Percentiles rank a stretch among this genome's conserved stretches.
Evolutionary conservation across 1,140 invertebrate genomes (phyloP).

Genomic region (Heliconius melpomene): DNA sequence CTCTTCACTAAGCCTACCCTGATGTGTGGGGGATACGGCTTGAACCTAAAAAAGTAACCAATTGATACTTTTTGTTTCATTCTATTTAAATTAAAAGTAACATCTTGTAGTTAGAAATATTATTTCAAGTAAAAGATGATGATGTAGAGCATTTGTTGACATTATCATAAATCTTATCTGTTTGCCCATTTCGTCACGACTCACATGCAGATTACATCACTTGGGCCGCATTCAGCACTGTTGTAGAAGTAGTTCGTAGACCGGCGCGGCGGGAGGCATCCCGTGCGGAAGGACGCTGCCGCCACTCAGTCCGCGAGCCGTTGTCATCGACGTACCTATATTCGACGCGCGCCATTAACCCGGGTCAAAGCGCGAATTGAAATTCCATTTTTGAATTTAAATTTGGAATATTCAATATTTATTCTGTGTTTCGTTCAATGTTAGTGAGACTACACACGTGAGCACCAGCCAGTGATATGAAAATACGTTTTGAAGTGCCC

Average conservation of each 20-base stretch:
- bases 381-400: constrained; percentile 46
- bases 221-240: constrained; percentile 46
- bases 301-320: constrained; percentile 63
- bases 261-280: constrained; percentile 74
- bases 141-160: constrained; percentile 37
- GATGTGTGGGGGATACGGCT: no score
- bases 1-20: no score
- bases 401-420: constrained; percentile 48
- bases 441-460: neutral
- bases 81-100: neutral
- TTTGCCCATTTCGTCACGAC: constrained; percentile 56
- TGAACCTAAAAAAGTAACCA: neutral
- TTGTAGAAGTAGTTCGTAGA: constrained; percentile 61
- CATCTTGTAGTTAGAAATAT: neutral
- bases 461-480: constrained; percentile 63
- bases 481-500: constrained; percentile 77
- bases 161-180: constrained; percentile 58
- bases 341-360: constrained; percentile 61
- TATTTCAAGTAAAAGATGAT: neutral
- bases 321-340: constrained; percentile 62
- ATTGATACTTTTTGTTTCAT: neutral
- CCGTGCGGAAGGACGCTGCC: constrained; percentile 66
- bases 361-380: constrained; percentile 47
- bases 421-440: constrained; percentile 11
- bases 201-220: constrained; percentile 73